These are phyloP conservation scores for Thamnophis elegans DNA, from an alignment of 2,797 vertebrate species.

Conservation along the genomic window DNA sequence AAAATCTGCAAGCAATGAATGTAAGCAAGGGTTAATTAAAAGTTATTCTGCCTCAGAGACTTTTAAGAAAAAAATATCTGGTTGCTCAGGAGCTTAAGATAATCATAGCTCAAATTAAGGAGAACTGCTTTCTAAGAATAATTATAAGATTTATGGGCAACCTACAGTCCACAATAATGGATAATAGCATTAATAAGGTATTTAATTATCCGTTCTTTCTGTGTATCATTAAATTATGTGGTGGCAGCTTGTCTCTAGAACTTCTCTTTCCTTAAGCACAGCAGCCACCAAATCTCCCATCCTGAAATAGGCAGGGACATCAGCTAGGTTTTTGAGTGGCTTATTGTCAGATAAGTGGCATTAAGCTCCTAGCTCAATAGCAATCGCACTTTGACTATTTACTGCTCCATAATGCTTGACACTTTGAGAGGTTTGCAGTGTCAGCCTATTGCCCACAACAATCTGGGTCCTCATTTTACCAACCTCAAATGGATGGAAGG, in stretches of 20 bases:
- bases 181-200: slow-evolving; percentile 3
- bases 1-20: neutral
- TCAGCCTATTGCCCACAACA: neutral
- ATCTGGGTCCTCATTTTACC: neutral
- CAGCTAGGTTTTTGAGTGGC: neutral
- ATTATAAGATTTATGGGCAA: slow-evolving; percentile 14
- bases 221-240: neutral
- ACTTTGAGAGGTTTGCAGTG: neutral
- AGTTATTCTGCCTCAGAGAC: neutral
- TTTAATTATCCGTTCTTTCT: neutral
- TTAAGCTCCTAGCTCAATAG: accelerated
- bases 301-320: neutral
- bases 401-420: neutral
- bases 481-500: neutral
- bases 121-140: neutral
- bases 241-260: neutral
- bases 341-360: accelerated
- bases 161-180: neutral
- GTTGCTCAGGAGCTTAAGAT: neutral
- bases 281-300: neutral
- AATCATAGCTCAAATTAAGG: slow-evolving; percentile 9
- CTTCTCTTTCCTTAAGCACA: neutral
- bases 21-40: neutral
- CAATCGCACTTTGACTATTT: neutral
- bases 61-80: neutral